phyloP scores from a whole-genome alignment of 2,797 vertebrate species.

The Cygnus olor region DNA sequence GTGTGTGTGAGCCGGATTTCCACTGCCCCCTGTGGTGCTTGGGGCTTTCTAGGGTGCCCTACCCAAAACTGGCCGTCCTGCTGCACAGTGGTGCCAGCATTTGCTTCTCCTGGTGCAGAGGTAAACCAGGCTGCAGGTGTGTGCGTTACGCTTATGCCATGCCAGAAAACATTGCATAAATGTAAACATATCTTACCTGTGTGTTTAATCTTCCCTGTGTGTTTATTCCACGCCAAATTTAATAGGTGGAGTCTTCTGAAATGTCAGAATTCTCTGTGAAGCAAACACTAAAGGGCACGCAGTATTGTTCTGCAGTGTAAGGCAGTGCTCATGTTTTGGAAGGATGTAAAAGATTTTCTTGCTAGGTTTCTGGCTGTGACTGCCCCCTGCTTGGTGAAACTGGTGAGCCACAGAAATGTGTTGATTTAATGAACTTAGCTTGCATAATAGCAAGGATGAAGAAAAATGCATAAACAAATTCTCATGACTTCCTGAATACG shows the following conservation, averaged over 20 bases:
- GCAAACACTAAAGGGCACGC: not conserved
- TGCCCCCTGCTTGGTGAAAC: not conserved
- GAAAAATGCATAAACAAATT: not conserved
- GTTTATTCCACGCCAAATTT: not conserved
- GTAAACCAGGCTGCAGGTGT: not conserved
- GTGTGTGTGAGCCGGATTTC: not conserved
- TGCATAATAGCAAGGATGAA: not conserved
- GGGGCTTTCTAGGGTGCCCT: not conserved
- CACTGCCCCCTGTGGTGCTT: too few species aligned
- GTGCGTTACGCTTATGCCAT: accelerated
- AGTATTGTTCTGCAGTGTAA: not conserved
- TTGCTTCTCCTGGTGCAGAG: not conserved
- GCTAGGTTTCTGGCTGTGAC: not conserved
- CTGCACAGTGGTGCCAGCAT: not conserved
- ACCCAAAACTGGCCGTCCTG: not conserved
- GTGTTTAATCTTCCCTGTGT: not conserved
- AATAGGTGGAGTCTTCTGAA: not conserved
- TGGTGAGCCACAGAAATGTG: not conserved
- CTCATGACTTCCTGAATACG: not conserved
- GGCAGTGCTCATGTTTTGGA: not conserved
- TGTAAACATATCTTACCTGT: not conserved
- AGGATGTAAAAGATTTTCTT: not conserved
- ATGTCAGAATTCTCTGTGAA: not conserved
- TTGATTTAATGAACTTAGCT: not conserved
- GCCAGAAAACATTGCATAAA: not conserved